Evolutionary conservation across 1,140 invertebrate genomes (phyloP), one percentile per base, ranked within the genome.

Genomic region (Scaptomyza hsui): DNA sequence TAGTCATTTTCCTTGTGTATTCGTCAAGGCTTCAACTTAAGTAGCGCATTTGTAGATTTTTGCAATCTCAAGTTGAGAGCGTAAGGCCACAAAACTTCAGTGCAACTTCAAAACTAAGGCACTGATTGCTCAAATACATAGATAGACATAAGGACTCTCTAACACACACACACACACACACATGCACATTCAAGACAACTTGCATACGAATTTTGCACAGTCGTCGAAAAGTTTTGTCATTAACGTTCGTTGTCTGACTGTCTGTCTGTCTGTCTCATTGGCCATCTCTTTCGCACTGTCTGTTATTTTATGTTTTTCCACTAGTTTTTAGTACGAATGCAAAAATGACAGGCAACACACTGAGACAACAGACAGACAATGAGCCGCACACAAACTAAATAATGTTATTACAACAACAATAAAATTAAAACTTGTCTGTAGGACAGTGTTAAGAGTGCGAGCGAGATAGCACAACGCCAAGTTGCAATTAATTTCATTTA

Each of bases 401-500:
- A 81, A 81, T 81, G 75, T 81, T 81, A 81, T 81, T 81, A 81
- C 78, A 81, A 81, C 75, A 78, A 78, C 78, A 81, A 81, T 81
- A 81, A 81, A 81, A 81, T 81, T 81, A 81, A 81, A 81, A 81
- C 78, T 81, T 81, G 49, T 44, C 39, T 39, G 24, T 13, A 48
- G 35, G 26, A 12, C 21, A 16, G 16, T 19, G 26, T n/a, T 9
- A 29, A 29, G 18, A 35, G 69, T 19, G 48, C 10, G 52, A 78
- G 60, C 10, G 72, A 72, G 65, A 78, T 45, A 47, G 24, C 56
- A 75, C n/a, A 72, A 59, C 61, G 78, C 73, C 78, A 81, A 68
- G 82, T 68, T 88, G 77, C 82, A 88, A 88, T 88, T 88, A 88
- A 88, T 88, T 88, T 86, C 75, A 88, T 88, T 88, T 86, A 77